phyloP scores from a whole-genome alignment of 2,113 vertebrate species.

The Candoia aspera region DNA sequence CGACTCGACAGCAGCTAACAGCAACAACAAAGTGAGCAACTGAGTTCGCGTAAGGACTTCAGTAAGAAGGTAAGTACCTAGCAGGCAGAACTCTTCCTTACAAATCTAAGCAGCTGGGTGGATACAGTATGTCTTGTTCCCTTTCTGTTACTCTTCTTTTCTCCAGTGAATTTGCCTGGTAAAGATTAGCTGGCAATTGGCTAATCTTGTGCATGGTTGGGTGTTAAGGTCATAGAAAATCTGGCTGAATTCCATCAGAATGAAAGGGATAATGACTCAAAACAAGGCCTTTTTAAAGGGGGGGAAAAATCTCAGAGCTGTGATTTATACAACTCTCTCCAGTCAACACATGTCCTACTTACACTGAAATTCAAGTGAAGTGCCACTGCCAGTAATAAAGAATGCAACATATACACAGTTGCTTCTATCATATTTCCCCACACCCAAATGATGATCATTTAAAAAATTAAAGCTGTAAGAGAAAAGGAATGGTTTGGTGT shows the following conservation, averaged over 20 bases:
- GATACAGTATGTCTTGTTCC: slow-evolving; percentile 8
- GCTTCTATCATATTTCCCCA: slow-evolving; percentile 61
- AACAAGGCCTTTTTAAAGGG: slow-evolving; percentile 34
- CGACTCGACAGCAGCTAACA: too few relatives aligned
- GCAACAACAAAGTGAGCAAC: too few relatives aligned
- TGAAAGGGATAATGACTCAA: slow-evolving; percentile 52
- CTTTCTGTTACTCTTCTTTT: slow-evolving; percentile 14
- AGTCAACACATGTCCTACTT: slow-evolving; percentile 57
- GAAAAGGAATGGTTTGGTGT: slow-evolving; percentile 60
- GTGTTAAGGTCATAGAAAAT: slow-evolving; percentile 41
- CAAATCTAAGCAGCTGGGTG: not conserved
- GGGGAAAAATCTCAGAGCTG: slow-evolving; percentile 41
- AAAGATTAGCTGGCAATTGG: slow-evolving; percentile 26
- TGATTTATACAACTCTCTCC: slow-evolving; percentile 53
- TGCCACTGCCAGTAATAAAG: slow-evolving; percentile 58
- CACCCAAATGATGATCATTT: slow-evolving; percentile 42
- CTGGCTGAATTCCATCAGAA: slow-evolving; percentile 43
- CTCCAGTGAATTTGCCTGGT: slow-evolving; percentile 21
- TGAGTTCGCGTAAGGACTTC: not conserved
- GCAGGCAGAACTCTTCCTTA: not conserved
- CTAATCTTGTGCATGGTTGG: slow-evolving; percentile 30
- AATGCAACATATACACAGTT: slow-evolving; percentile 61
- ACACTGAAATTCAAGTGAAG: slow-evolving; percentile 54
- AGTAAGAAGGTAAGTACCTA: not conserved
- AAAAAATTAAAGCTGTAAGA: slow-evolving; percentile 59